Conservation (phyloP, 2,797 vertebrate species). For the Anabacerthia variegaticeps region DNA sequence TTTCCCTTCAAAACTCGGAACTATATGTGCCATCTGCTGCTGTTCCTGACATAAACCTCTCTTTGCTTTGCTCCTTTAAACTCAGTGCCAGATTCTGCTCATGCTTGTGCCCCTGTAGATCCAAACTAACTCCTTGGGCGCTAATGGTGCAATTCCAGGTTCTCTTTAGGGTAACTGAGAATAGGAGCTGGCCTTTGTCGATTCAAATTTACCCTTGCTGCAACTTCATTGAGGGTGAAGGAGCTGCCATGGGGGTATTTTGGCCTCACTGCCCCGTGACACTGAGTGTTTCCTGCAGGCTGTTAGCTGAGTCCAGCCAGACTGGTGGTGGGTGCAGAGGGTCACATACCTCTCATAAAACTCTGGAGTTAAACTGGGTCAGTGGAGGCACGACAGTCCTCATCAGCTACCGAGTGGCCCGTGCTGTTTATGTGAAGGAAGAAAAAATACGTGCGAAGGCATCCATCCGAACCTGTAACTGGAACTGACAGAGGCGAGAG, state of each 20-base stretch:
- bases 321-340: neutral
- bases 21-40: neutral
- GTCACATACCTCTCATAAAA: neutral
- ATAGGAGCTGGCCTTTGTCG: neutral
- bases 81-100: neutral
- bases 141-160: neutral
- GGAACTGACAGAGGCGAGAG: neutral
- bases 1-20: neutral
- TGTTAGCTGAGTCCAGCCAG: neutral
- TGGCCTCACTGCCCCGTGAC: neutral
- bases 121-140: neutral
- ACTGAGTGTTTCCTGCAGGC: neutral
- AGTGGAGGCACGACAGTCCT: neutral
- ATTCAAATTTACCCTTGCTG: neutral
- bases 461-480: conserved; percentile 7
- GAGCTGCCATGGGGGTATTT: neutral
- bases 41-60: neutral
- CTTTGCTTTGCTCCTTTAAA: conserved; percentile 4
- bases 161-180: neutral
- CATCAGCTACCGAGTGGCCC: neutral
- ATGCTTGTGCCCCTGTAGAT: neutral
- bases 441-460: neutral
- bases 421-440: neutral
- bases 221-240: neutral
- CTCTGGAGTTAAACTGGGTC: neutral